A percentile compares a stretch with the other conserved stretches of the same genome.
These are phyloP conservation scores for Sebastes fasciatus DNA, from an alignment of 2,113 vertebrate genomes.

Conservation along the genomic window DNA sequence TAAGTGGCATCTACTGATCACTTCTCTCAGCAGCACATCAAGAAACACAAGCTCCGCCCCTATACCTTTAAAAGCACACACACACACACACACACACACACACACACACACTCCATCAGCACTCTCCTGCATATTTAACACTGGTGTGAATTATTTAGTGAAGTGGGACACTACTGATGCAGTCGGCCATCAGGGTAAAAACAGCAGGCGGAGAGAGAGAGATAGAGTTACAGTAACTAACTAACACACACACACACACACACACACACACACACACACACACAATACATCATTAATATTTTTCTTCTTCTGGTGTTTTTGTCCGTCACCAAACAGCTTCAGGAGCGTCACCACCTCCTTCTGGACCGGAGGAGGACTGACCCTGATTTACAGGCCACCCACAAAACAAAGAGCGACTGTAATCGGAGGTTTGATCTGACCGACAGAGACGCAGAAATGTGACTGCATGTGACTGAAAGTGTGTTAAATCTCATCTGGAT, in stretches of 20 bases:
- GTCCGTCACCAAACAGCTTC: not conserved
- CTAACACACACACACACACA: not conserved
- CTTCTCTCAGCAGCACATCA: constrained; percentile 5
- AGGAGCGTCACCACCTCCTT: not conserved
- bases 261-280: constrained; percentile 16
- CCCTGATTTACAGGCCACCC: not conserved
- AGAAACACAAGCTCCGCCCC: constrained; percentile 3
- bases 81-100: constrained; percentile 29
- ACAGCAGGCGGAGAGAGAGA: constrained; percentile 25
- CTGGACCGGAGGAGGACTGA: not conserved
- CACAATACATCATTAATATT: too few relatives aligned
- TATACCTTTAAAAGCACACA: not conserved
- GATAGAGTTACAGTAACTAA: constrained; percentile 32
- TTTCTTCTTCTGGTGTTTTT: not conserved
- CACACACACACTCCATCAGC: constrained; percentile 20
- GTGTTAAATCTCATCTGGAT: not conserved
- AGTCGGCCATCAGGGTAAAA: constrained; percentile 46
- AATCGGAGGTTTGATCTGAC: not conserved
- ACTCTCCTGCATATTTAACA: constrained; percentile 81
- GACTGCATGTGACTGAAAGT: not conserved
- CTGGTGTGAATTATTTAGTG: constrained; percentile 81
- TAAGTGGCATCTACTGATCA: not conserved
- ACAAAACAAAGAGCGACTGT: not conserved
- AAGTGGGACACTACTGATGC: constrained; percentile 64
- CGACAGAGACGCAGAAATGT: not conserved